Base-by-base conservation (phyloP, 1,140 invertebrate genomes). In the Meloidogyne chitwoodi region DNA sequence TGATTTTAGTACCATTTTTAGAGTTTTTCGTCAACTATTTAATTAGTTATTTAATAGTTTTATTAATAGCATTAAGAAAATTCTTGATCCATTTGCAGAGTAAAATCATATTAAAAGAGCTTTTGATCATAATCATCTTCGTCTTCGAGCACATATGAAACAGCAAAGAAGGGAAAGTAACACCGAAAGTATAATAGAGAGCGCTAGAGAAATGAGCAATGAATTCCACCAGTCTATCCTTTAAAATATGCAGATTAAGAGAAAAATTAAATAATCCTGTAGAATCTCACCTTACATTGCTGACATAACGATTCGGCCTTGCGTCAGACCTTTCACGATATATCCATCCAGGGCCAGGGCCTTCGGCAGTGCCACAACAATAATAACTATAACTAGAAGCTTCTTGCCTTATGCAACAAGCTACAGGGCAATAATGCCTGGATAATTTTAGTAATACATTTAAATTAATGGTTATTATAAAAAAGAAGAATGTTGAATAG, bases 161-260 rank as follows among this genome's bases (percentile, higher is more conserved):
- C 71, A 73, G 24, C 71, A 73, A 8, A 73, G 29, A 27, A 73
- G 71, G 56, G 71, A 73, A 34, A 73, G 56, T 27, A 73, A 10
- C 24, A 73, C 71, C 12, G 71, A 73, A 26, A 73, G 56, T 61
- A 73, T 61, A 22, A 73, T 29, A 31, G 71, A 73, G 8, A 73
- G 29, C 1, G 56, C 71, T 22, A 73, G 10, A 0, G 71, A 73
- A 11, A 73, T 73, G 2, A 73, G 48, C 24, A 73, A 38, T 38
- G 71, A 31, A 22, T 73, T 73, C 71, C 71, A 73, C 71, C 71
- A 73, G 22, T 73, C 71, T 10, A 73, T 73, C 24, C 56, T 73
- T n/a, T 38, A 73, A 48, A 48, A 48, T 16, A 19, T 48, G 19
- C 4, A 48, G 19, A 48, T 48, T 48, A 48, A 48, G 14, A 48